Percentiles rank a stretch among this genome's conserved stretches.
Conservation (phyloP, 2,888 invertebrate genomes). For the Acanthopleura granulata region DNA sequence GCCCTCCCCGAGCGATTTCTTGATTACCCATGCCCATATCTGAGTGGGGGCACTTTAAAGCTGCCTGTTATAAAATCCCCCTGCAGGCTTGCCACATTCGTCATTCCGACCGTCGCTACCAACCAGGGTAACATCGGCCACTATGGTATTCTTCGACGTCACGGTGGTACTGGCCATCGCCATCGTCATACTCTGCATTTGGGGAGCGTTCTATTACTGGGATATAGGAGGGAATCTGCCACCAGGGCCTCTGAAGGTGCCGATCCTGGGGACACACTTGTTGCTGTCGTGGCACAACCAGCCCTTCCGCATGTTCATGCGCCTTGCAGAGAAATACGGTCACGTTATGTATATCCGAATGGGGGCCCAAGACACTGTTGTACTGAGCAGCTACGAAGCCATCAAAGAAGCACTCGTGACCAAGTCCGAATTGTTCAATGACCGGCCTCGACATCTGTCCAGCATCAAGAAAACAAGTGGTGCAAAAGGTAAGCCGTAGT, state of each 20-base stretch:
- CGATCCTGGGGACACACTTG: neutral
- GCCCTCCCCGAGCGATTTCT: too few species aligned
- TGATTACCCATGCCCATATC: too few species aligned
- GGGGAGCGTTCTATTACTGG: neutral
- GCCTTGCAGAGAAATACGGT: neutral
- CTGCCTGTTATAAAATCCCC: too few species aligned
- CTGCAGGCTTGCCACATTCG: too few species aligned
- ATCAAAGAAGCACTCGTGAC: neutral
- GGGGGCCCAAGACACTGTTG: neutral
- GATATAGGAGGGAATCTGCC: neutral
- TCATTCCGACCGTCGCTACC: too few species aligned
- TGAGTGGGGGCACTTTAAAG: too few species aligned
- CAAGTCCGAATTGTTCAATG: neutral
- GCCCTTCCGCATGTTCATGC: constrained; percentile 3
- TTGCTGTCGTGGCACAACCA: neutral
- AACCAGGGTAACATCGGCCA: too few species aligned
- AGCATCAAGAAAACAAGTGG: neutral
- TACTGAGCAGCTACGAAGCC: neutral
- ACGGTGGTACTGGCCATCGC: too few species aligned
- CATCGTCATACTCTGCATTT: neutral
- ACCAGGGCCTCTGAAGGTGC: neutral
- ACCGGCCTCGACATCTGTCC: neutral
- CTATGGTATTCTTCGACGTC: too few species aligned
- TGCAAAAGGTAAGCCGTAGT: neutral
- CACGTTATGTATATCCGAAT: neutral